These are phyloP conservation scores for Pseudoatta argentina DNA, from an alignment of 1,140 invertebrate genomes.

Conservation along the genomic window DNA sequence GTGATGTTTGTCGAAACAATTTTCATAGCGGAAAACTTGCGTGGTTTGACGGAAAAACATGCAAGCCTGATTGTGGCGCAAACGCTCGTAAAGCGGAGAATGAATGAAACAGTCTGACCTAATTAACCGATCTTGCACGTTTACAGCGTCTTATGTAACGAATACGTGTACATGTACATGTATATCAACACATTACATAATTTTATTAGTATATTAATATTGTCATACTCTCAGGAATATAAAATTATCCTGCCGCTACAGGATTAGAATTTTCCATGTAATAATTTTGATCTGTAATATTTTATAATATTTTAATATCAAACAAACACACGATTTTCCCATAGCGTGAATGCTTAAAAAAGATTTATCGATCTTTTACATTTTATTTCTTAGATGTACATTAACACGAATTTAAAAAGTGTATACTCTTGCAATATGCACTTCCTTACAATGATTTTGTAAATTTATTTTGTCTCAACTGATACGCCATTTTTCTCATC, in stretches of 20 bases:
- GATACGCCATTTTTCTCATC: background rate
- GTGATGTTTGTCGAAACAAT: background rate
- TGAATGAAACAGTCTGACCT: constrained; percentile 49
- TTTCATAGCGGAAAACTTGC: constrained; percentile 23
- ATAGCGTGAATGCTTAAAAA: background rate
- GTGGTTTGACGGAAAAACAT: constrained; percentile 8
- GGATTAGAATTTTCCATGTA: background rate
- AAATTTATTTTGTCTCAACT: background rate
- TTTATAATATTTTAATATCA: constrained; percentile 20
- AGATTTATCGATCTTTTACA: constrained; percentile 9
- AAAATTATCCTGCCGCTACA: constrained; percentile 3
- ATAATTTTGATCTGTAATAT: background rate
- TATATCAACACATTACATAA: constrained; percentile 28
- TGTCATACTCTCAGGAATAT: constrained; percentile 12
- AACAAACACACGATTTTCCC: background rate
- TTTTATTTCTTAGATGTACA: constrained; percentile 8
- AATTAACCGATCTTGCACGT: constrained; percentile 48
- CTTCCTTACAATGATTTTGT: background rate
- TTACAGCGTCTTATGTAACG: constrained; percentile 47
- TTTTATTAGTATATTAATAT: constrained; percentile 49
- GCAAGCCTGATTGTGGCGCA: background rate
- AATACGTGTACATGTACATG: background rate
- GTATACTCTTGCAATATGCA: constrained; percentile 24
- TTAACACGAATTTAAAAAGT: constrained; percentile 14
- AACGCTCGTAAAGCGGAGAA: constrained; percentile 18